Evolutionary conservation across 2,113 vertebrate genomes (phyloP), one percentile per base, ranked within the genome.

Genomic region (Haplochromis vanheusdeni): DNA sequence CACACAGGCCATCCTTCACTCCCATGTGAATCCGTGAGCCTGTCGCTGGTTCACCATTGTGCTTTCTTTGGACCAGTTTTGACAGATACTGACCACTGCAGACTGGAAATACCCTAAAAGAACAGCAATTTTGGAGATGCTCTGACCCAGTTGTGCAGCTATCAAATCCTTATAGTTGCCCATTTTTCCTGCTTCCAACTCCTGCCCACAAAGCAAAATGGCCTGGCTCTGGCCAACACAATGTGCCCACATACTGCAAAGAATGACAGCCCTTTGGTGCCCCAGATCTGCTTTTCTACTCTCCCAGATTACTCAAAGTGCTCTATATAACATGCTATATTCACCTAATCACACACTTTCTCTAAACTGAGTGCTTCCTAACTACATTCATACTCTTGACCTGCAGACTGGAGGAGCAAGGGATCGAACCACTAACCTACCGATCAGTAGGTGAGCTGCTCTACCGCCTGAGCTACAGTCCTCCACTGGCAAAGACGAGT

Each of bases 221-320:
- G 55, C 2, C 13, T 26, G 4, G 54, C 26, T 52, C 9, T 7
- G 11, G 6, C n/a, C 54, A 55, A 55, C 55, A 58, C 4, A 58
- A 28, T 4, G 13, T 31, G 5, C 14, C 14, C 26, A 58, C 55
- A 58, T 58, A 58, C 26, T 3, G 7, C 55, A 58, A 16, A 58
- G 55, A 58, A 58, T 1, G 26, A 16, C 26, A 16, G 26, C 2
- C 26, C 26, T 28, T 0, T 58, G 55, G 7, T 58, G 13, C 7
- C 55, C 1, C 13, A 31, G 1, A 58, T 6, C 0, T 58, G 3
- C 3, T 58, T 16, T 58, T 58, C 26, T 0, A 58, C 26, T 28
- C 1, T 58, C 55, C 13, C 3, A 16, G 55, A 16, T 31, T 6
- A 31, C 55, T 58, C 14, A 9, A 58, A 17, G 0, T 31, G 26